Evolutionary conservation across 2,113 vertebrate genomes (phyloP).

Genomic region (Rhynchomys soricoides): DNA sequence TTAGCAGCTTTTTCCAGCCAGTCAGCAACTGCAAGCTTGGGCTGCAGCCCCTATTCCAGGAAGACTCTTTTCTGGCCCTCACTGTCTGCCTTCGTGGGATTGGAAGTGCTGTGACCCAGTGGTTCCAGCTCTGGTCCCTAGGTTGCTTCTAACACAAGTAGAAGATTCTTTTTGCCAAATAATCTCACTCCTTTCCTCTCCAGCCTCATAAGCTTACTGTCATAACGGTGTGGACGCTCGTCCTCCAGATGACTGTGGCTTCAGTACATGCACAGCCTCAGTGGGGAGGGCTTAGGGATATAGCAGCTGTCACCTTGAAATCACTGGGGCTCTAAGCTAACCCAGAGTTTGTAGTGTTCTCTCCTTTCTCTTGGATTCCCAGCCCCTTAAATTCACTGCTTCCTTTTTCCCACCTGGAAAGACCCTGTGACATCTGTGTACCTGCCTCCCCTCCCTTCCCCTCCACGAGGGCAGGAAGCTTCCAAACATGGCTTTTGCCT

Average conservation of each 20-base stretch:
- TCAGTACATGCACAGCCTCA: accelerated
- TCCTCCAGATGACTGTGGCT: not conserved
- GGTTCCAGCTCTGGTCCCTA: accelerated
- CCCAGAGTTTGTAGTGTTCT: not conserved
- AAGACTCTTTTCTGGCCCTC: accelerated
- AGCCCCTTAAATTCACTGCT: not conserved
- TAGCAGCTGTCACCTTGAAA: accelerated
- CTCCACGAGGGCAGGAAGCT: not conserved
- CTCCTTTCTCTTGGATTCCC: not conserved
- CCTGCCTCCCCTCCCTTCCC: not conserved
- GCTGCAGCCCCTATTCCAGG: not conserved
- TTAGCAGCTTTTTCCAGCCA: conserved; percentile 56
- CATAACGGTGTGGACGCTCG: not conserved
- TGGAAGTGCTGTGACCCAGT: accelerated
- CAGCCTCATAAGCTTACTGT: not conserved
- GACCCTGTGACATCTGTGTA: accelerated
- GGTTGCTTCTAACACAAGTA: not conserved
- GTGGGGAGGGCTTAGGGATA: not conserved
- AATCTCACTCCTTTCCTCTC: not conserved
- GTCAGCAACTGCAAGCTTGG: not conserved
- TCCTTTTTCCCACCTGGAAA: not conserved
- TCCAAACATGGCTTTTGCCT: accelerated
- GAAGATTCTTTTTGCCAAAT: not conserved
- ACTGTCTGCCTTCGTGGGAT: not conserved
- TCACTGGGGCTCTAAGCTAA: not conserved